Evolutionary conservation across 2,113 vertebrate genomes (phyloP).

Genomic region (Gila orcuttii): DNA sequence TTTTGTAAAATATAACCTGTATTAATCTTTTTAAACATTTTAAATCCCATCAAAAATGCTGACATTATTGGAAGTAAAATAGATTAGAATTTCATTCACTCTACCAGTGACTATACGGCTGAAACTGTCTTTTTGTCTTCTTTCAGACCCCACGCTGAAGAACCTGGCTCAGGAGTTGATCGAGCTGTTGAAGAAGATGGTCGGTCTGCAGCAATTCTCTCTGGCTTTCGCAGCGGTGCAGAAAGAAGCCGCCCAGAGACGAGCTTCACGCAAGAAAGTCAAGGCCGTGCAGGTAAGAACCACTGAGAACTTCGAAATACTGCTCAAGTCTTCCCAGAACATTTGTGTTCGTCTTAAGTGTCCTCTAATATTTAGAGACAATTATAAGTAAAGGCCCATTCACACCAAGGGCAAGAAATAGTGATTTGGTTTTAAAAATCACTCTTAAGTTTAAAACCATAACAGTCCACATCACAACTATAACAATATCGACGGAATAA

Average conservation of each 20-base stretch:
- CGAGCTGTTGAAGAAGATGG: conserved; percentile 89
- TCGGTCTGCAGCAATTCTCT: conserved; percentile 89
- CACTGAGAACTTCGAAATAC: background rate
- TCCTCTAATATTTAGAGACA: background rate
- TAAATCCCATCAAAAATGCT: background rate
- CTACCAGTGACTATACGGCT: background rate
- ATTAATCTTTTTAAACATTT: background rate
- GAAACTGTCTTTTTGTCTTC: background rate
- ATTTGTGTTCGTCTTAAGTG: background rate
- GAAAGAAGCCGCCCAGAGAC: conserved; percentile 84
- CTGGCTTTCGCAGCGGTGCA: conserved; percentile 89
- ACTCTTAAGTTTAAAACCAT: no score
- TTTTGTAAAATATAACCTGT: background rate
- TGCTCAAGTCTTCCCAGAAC: background rate
- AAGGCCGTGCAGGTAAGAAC: conserved; percentile 86
- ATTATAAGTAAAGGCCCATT: background rate
- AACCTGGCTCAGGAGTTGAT: conserved; percentile 95
- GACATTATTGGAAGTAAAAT: background rate
- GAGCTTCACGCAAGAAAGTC: conserved; percentile 84
- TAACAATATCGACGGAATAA: no score
- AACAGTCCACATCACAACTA: no score
- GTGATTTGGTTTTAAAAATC: no score
- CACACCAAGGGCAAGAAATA: no score
- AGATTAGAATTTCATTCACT: background rate
- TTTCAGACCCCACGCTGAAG: conserved; percentile 88